Base-by-base conservation (phyloP, 2,888 invertebrate genomes). In the Cataglyphis livida region DNA sequence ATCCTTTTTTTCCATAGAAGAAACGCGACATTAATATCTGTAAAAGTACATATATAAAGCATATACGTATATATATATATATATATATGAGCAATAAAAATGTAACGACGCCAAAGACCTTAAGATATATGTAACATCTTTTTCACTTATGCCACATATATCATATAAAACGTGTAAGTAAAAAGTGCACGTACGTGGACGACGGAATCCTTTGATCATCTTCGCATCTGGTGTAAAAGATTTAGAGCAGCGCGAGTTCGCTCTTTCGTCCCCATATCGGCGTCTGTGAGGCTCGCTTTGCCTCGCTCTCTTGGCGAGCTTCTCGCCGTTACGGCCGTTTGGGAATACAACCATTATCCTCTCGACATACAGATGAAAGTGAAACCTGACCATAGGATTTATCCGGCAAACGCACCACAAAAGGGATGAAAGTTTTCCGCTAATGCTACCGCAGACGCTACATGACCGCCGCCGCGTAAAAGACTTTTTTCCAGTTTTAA, bases 321-420 rank as follows among this genome's bases (percentile, higher is more conserved):
- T 57, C 81, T 79, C 82, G 59, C 59, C 48, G 82, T 59, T 88
- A 84, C 75, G 85, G 92, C 89, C 93, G 91, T 93, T 93, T 91
- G 93, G 93, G 93, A 93, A 93, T 93, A 93, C 92, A 91, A 88
- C 93, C 93, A 93, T 93, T 93, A 92, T 92, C 91, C 93, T 91
- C 92, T 90, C 90, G 86, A 88, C 91, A 88, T 83, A 90, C 91
- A 93, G 93, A 93, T 93, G 93, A 93, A 93, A 93, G 93, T 91
- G 92, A 93, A 93, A 92, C 92, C 92, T 93, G 92, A 93, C 93
- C 93, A 89, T 92, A 89, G 86, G 92, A 92, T 92, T 93, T 93
- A 92, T 92, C 91, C 89, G 81, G 84, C 85, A 90, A 88, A 88
- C 76, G 86, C 85, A 84, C 81, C 87, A 89, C 90, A 91, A 89